Evolutionary conservation across 2,888 invertebrate species (phyloP).

Genomic region (Atherix ibis): DNA sequence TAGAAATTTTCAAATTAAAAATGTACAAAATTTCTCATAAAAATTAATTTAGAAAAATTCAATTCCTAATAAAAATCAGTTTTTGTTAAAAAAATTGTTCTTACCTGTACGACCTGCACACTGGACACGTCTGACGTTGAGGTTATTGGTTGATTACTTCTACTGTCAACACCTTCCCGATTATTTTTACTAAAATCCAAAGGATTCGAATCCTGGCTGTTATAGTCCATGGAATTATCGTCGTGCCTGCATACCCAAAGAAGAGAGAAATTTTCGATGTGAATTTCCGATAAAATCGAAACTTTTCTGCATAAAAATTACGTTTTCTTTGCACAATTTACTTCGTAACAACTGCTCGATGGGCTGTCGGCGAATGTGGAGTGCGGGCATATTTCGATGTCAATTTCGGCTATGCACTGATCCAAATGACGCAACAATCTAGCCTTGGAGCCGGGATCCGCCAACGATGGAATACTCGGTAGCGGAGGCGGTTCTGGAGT

Average conservation of each 20-base stretch:
- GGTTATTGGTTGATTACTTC: conserved; percentile 12
- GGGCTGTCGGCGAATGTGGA: conserved; percentile 23
- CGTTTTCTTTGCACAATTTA: conserved; percentile 18
- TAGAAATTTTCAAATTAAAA: no score
- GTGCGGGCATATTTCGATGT: conserved; percentile 37
- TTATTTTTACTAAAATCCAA: conserved; percentile 35
- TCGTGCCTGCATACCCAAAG: conserved; percentile 16
- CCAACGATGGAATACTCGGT: conserved; percentile 32
- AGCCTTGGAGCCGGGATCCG: conserved; percentile 41
- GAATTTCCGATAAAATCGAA: neutral
- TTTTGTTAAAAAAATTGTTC: no score
- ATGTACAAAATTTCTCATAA: no score
- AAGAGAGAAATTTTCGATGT: neutral
- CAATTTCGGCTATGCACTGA: conserved; percentile 43
- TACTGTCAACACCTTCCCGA: conserved; percentile 4
- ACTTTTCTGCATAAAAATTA: conserved; percentile 9
- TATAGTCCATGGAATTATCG: conserved; percentile 27
- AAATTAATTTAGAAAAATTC: no score
- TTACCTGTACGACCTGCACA: no score
- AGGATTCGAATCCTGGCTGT: conserved; percentile 32
- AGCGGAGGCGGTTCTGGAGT: conserved; percentile 31
- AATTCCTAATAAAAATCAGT: no score
- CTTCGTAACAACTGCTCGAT: conserved; percentile 24
- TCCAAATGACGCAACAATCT: conserved; percentile 41
- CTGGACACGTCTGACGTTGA: conserved; percentile 6